Conservation (phyloP, 2,888 invertebrate genomes). For the Patella caerulea region DNA sequence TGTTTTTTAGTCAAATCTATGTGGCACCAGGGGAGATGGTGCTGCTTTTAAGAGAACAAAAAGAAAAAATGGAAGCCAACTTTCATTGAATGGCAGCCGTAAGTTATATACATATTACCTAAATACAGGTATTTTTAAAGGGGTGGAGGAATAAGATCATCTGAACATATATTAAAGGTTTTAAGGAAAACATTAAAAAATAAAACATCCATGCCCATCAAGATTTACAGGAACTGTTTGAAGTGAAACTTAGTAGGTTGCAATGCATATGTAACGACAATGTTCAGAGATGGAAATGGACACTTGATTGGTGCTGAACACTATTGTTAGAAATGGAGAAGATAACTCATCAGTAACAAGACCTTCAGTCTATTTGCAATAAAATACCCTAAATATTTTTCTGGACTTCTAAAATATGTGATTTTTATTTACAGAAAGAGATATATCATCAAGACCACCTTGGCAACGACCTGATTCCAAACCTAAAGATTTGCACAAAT, state of each 20-base stretch:
- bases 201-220: too few species aligned
- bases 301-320: too few species aligned
- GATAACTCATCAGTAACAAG: neutral
- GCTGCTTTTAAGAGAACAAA: constrained; percentile 14
- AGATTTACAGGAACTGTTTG: too few species aligned
- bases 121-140: too few species aligned
- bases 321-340: too few species aligned
- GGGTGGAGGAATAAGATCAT: too few species aligned
- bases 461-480: constrained; percentile 64
- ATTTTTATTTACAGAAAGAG: constrained; percentile 15
- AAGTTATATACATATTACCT: constrained; percentile 9
- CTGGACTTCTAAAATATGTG: neutral
- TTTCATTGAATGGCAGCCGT: constrained; percentile 35
- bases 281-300: too few species aligned
- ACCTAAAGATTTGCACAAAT: constrained; percentile 63
- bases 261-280: too few species aligned
- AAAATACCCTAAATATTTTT: neutral
- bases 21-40: constrained; percentile 51
- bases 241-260: too few species aligned
- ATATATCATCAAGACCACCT: constrained; percentile 48
- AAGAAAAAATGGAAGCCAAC: constrained; percentile 26
- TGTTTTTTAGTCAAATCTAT: constrained; percentile 36
- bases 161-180: too few species aligned
- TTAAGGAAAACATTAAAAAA: too few species aligned
- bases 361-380: neutral